These are phyloP conservation scores for Cyphomyrus discorhynchus DNA, from an alignment of 2,113 vertebrate genomes.

Conservation along the genomic window DNA sequence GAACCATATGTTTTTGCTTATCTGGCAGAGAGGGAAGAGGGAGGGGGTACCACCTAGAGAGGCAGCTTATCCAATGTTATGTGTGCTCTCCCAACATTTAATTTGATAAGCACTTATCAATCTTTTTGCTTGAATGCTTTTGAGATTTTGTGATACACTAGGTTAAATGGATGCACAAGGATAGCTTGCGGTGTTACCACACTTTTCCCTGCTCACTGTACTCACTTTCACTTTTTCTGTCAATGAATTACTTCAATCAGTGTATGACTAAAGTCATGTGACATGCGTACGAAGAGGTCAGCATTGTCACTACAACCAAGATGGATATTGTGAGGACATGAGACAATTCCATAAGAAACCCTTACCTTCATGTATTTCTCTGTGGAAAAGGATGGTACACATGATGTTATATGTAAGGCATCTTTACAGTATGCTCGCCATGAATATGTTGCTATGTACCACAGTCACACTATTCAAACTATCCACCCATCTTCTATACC, in stretches of 20 bases:
- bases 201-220: neutral
- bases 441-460: neutral
- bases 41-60: neutral
- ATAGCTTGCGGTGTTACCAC: neutral
- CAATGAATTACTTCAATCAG: neutral
- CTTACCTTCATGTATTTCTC: neutral
- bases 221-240: neutral
- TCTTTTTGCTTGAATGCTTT: neutral
- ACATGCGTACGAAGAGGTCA: neutral
- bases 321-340: neutral
- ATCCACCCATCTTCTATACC: neutral
- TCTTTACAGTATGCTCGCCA: neutral
- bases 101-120: neutral
- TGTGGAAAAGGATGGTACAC: neutral
- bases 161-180: neutral
- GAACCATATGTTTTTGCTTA: slow-evolving; percentile 45
- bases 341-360: neutral
- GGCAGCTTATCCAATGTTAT: neutral
- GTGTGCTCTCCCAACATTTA: neutral
- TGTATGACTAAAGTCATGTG: neutral
- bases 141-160: neutral
- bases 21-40: slow-evolving; percentile 17
- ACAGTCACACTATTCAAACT: neutral
- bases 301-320: neutral
- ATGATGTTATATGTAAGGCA: neutral